A percentile compares a stretch with the other conserved stretches of the same genome.
Conservation (phyloP, 2,113 vertebrate genomes). For the Nycticorax nycticorax region DNA sequence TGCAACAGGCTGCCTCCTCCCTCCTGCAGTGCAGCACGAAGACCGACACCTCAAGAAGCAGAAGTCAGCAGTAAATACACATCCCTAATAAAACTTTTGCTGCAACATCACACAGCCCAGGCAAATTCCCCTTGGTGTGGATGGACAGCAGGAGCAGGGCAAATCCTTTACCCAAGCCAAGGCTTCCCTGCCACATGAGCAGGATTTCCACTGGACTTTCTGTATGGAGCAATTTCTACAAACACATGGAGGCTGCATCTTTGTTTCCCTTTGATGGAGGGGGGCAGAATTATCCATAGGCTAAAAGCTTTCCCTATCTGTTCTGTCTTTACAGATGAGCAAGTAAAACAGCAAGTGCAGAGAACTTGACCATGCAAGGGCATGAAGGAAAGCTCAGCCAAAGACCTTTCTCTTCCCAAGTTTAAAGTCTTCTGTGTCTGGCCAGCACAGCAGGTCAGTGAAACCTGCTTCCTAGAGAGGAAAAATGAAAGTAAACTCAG, state of each 20-base stretch:
- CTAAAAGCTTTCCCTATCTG: neutral
- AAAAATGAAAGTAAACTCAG: neutral
- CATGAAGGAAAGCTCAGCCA: neutral
- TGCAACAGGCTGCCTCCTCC: neutral
- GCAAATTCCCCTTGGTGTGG: neutral
- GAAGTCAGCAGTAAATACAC: neutral
- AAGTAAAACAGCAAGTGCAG: neutral
- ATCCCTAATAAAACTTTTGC: neutral
- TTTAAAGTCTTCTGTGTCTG: neutral
- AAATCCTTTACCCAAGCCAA: neutral
- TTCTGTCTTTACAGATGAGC: neutral
- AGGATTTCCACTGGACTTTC: neutral
- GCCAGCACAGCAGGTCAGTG: neutral
- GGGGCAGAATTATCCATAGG: neutral
- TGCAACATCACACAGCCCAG: neutral
- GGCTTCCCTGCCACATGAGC: fast-evolving
- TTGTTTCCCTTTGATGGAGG: neutral
- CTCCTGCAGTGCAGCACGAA: neutral
- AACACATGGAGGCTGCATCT: neutral
- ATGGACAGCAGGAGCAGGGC: neutral
- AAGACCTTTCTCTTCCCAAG: neutral
- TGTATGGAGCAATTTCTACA: neutral
- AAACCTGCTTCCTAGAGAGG: neutral
- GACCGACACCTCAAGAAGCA: neutral
- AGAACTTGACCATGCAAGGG: neutral